Evolutionary conservation across 2,888 invertebrate genomes (phyloP), one percentile per base, ranked within the genome.

Genomic region (Taphrorychus bicolor): DNA sequence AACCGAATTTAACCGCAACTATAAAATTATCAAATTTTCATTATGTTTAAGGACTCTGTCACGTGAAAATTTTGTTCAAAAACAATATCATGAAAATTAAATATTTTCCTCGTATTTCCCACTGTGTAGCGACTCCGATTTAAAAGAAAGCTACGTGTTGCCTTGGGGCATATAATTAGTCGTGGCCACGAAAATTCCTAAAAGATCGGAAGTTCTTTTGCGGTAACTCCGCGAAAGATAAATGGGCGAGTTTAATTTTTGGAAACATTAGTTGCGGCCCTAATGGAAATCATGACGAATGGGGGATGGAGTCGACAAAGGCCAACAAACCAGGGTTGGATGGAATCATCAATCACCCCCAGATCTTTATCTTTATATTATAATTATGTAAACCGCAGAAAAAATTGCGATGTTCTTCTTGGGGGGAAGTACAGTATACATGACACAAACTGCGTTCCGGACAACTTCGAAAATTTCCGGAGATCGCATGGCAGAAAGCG

Each of bases 381-480:
- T 45, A 45, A 14, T 16, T 32, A 32, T 32, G 11, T 32, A 32
- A 9, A 7, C 3, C 3, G 32, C 7, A 11, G 32, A 32, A 32
- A 32, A 32, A 11, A 32, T 32, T 32, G 32, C 3, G 32, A 32
- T 32, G 32, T 32, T 32, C 32, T 32, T 32, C 32, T n/a, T n/a
- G n/a, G n/a, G n/a, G n/a, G n/a, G n/a, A n/a, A n/a, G n/a, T n/a
- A n/a, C n/a, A n/a, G n/a, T n/a, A n/a, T 32, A 32, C 60, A 23
- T 53, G 60, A 61, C 60, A 61, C 53, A 53, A 17, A 53, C 60
- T 53, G 41, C 53, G 23, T 61, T 53, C 53, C 45, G 53, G 42
- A 53, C 53, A 53, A 24, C 60, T 63, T 23, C 23, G 56, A 56
- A 63, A 57, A 57, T 63, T 63, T 63, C 63, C 57, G 63, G 63